phyloP scores from a whole-genome alignment of 1,140 invertebrate species.

The Chionoecetes opilio region DNA sequence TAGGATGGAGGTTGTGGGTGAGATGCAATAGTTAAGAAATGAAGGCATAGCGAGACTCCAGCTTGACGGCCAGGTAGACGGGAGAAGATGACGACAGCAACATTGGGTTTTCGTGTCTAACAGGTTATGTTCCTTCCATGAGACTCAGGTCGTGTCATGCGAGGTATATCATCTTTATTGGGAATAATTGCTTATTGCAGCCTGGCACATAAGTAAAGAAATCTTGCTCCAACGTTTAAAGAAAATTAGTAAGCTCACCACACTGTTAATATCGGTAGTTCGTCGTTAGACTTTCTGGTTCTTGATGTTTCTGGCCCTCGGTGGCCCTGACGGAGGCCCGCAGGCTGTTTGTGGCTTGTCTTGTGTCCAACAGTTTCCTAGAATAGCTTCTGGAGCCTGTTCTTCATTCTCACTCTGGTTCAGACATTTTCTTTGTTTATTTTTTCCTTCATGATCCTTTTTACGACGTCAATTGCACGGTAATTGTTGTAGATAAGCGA shows the following conservation, averaged over 20 bases:
- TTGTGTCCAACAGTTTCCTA: not conserved
- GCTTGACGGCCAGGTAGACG: not conserved
- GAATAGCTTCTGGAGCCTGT: not conserved
- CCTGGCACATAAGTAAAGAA: not conserved
- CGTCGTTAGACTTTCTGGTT: not conserved
- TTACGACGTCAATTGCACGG: not conserved
- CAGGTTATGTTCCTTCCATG: not conserved
- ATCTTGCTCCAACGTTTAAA: not conserved
- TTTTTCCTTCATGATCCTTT: not conserved
- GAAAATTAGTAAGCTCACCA: not conserved
- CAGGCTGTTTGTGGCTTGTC: not conserved
- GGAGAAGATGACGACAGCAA: not conserved
- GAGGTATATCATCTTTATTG: conserved; percentile 55
- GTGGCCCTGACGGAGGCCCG: not conserved
- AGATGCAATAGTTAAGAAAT: not conserved
- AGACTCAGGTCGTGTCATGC: not conserved
- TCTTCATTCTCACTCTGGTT: not conserved
- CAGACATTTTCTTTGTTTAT: not conserved
- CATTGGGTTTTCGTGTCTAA: not conserved
- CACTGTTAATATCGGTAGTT: not conserved
- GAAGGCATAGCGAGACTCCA: not conserved
- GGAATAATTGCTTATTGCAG: conserved; percentile 60
- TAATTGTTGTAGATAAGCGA: not conserved
- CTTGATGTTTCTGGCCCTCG: not conserved
- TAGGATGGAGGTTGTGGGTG: not conserved